phyloP scores from a whole-genome alignment of 1,140 invertebrate genomes.

The Platyura marginata region DNA sequence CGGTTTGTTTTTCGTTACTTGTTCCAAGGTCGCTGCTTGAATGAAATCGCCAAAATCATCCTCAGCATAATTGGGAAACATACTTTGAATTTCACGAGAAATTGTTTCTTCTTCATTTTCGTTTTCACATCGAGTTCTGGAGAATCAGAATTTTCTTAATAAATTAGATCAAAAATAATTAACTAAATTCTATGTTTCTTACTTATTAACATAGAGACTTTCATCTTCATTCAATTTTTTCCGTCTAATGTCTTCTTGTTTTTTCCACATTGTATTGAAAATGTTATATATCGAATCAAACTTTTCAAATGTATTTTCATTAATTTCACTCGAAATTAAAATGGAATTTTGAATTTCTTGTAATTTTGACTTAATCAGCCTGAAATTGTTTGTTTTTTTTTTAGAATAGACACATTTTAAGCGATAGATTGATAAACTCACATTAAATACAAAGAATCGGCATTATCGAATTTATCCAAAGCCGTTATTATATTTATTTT shows the following conservation, averaged over 20 bases:
- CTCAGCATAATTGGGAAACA: slow-evolving; percentile 61
- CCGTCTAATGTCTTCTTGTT: slow-evolving; percentile 47
- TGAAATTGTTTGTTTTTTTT: slow-evolving; percentile 26
- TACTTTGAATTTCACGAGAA: slow-evolving; percentile 42
- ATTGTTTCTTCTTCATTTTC: slow-evolving; percentile 58
- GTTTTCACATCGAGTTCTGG: slow-evolving; percentile 34
- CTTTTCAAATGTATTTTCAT: slow-evolving; percentile 25
- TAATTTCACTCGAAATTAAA: slow-evolving; percentile 16
- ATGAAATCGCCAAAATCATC: slow-evolving; percentile 46
- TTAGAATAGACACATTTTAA: no score
- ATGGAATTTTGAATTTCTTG: slow-evolving; percentile 34
- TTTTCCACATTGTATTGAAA: slow-evolving; percentile 52
- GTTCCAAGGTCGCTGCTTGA: slow-evolving; percentile 21
- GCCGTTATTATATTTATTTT: no score
- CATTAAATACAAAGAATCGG: slow-evolving; percentile 14
- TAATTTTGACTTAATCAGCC: slow-evolving; percentile 43
- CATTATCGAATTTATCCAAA: slow-evolving; percentile 13
- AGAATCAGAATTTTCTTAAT: slow-evolving; percentile 2
- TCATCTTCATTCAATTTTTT: slow-evolving; percentile 53
- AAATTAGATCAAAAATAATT: slow-evolving; percentile 3
- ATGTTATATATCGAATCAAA: slow-evolving; percentile 35
- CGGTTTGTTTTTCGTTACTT: slow-evolving; percentile 7
- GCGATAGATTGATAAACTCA: no score
- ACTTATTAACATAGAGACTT: slow-evolving; percentile 64
- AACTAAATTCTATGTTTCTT: slow-evolving; percentile 9